Evolutionary conservation across 2,888 invertebrate genomes (phyloP).

Genomic region (Adelognathus sp.): DNA sequence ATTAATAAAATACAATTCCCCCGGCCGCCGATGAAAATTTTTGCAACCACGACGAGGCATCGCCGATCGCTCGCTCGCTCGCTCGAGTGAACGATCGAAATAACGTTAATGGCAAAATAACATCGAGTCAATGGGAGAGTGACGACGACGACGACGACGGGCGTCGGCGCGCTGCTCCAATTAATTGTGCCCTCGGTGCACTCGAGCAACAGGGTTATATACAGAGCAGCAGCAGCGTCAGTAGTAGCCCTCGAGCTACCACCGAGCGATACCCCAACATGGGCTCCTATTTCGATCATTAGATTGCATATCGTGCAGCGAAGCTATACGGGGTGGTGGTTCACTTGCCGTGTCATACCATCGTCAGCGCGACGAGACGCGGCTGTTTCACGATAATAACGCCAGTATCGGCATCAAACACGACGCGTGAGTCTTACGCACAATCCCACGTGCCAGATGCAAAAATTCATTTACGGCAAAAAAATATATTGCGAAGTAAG

Average conservation of each 20-base stretch:
- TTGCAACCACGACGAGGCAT: slow-evolving; percentile 30
- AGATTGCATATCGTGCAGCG: slow-evolving; percentile 52
- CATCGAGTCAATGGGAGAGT: slow-evolving; percentile 12
- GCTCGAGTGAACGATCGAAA: slow-evolving; percentile 52
- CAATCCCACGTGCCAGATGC: neutral
- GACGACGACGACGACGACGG: neutral
- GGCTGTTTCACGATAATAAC: neutral
- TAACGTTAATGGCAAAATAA: slow-evolving; percentile 41
- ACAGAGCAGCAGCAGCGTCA: too few relatives aligned
- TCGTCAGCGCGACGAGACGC: neutral
- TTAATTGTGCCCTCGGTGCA: slow-evolving; percentile 53
- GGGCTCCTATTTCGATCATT: slow-evolving; percentile 27
- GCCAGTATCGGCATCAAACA: neutral
- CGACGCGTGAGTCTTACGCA: neutral
- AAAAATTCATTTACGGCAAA: too few relatives aligned
- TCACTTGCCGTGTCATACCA: slow-evolving; percentile 63
- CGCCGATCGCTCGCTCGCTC: slow-evolving; percentile 25
- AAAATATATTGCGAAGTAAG: too few relatives aligned
- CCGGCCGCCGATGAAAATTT: slow-evolving; percentile 45
- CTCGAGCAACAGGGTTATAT: slow-evolving; percentile 17
- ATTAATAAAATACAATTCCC: slow-evolving; percentile 53
- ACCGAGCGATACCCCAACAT: slow-evolving; percentile 7
- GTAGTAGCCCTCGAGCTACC: slow-evolving; percentile 4
- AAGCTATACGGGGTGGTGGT: slow-evolving; percentile 51
- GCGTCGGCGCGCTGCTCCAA: slow-evolving; percentile 51